A percentile compares a stretch with the other conserved stretches of the same genome.
These are phyloP conservation scores for Melanaphis sacchari DNA, from an alignment of 1,140 invertebrate species.

Conservation along the genomic window DNA sequence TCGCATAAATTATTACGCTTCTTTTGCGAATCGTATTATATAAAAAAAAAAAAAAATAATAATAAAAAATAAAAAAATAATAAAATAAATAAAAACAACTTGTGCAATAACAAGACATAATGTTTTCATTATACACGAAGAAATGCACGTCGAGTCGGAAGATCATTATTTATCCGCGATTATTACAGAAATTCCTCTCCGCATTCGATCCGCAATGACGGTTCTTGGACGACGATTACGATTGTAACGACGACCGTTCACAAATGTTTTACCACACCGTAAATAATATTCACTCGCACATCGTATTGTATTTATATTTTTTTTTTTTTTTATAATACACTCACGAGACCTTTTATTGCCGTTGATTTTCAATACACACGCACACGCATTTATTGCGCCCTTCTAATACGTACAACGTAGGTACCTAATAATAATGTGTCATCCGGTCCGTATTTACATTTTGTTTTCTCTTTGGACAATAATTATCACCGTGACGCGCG, in stretches of 20 bases:
- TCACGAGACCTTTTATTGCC: background rate
- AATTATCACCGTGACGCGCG: constrained; percentile 18
- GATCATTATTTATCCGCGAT: background rate
- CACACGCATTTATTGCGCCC: background rate
- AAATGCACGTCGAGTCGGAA: background rate
- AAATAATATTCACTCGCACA: background rate
- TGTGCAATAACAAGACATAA: background rate
- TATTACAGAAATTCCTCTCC: background rate
- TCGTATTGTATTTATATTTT: too few relatives aligned
- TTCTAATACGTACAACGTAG: background rate
- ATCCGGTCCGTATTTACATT: constrained; percentile 25
- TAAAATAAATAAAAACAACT: background rate
- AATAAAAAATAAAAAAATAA: too few relatives aligned
- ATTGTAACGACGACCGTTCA: background rate
- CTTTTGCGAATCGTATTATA: background rate
- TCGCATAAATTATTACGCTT: background rate
- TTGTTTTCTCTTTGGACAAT: background rate
- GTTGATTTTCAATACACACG: background rate
- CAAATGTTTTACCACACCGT: background rate
- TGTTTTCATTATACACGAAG: background rate
- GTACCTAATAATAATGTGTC: constrained; percentile 18
- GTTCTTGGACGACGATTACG: background rate
- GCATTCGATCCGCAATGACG: background rate
- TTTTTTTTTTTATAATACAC: constrained; percentile 1
- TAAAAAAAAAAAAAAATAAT: too few relatives aligned